Evolutionary conservation across 2,113 vertebrate species (phyloP).

Genomic region (Psophia crepitans): DNA sequence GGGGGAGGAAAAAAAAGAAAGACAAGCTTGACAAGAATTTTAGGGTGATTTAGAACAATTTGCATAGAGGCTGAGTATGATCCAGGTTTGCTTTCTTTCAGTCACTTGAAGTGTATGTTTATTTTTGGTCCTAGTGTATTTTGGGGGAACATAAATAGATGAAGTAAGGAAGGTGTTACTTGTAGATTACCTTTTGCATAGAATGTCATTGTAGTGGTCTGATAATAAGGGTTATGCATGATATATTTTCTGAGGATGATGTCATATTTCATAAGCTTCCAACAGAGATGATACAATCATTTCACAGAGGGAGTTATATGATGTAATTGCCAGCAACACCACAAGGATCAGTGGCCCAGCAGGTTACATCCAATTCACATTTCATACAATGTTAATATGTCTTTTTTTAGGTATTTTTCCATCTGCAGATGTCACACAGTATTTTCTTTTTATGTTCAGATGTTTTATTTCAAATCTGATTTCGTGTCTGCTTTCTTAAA

Average conservation of each 20-base stretch:
- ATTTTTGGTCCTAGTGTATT: background rate
- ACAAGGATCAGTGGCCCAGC: constrained; percentile 25
- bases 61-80: background rate
- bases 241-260: constrained; percentile 44
- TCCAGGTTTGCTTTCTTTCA: background rate
- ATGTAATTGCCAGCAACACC: constrained; percentile 37
- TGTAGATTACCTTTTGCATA: background rate
- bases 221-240: background rate
- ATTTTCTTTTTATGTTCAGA: background rate
- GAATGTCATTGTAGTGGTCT: background rate
- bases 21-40: background rate
- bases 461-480: background rate
- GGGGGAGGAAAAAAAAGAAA: rapidly evolving
- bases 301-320: constrained; percentile 25
- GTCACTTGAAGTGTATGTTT: background rate
- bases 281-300: constrained; percentile 42
- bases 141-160: background rate
- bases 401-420: background rate
- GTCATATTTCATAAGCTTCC: constrained; percentile 52
- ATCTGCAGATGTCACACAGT: background rate
- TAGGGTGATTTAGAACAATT: background rate
- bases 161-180: background rate
- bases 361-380: constrained; percentile 6
- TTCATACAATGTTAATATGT: background rate
- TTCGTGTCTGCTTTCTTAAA: background rate